phyloP scores from a whole-genome alignment of 2,888 invertebrate species.

The Gibbula magus region DNA sequence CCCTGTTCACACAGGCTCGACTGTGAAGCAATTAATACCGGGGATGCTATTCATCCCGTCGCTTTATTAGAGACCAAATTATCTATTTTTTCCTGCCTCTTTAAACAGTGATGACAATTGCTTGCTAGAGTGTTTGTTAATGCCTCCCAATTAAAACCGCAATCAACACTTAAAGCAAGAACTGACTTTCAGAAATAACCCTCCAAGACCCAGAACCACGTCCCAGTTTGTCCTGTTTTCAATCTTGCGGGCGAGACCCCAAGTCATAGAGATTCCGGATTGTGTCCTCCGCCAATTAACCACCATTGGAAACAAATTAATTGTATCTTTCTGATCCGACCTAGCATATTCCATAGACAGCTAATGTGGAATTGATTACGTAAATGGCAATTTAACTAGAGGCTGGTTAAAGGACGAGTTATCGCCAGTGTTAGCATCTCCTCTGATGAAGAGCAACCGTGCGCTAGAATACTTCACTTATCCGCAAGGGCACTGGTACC shows the following conservation, averaged over 20 bases:
- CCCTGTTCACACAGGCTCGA: not conserved
- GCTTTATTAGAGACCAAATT: conserved; percentile 8
- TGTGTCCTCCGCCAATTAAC: not conserved
- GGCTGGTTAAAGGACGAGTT: not conserved
- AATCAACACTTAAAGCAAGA: not conserved
- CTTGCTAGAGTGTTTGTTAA: not conserved
- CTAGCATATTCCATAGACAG: not conserved
- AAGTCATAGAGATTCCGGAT: not conserved
- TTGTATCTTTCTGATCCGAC: conserved; percentile 7
- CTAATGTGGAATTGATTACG: not conserved
- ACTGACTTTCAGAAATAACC: not conserved
- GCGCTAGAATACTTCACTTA: not conserved
- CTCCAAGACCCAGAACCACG: not conserved
- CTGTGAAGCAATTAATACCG: conserved; percentile 2
- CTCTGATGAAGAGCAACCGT: not conserved
- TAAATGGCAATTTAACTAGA: not conserved
- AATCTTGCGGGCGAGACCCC: not conserved
- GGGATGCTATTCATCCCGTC: not conserved
- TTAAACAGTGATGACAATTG: conserved; percentile 3
- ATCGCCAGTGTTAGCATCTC: not conserved
- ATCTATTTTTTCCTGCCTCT: not conserved
- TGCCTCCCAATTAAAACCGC: conserved; percentile 7
- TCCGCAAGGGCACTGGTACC: not conserved
- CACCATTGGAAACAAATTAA: not conserved
- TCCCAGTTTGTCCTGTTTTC: not conserved